Conservation (phyloP, 2,113 vertebrate genomes). For the Epinephelus lanceolatus region DNA sequence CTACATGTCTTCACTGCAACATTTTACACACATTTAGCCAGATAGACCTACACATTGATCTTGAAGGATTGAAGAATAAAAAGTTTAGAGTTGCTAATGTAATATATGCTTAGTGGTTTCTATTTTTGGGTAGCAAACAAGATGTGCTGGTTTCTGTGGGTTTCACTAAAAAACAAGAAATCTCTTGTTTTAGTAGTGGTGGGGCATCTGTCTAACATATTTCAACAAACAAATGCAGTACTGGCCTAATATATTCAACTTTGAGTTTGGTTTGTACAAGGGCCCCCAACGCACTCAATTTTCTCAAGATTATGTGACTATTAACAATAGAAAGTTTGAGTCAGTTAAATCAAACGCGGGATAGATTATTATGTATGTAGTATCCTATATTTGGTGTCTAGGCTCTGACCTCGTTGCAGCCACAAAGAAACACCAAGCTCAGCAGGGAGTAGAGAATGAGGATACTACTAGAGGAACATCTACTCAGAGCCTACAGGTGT, state of each 20-base stretch:
- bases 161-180: background rate
- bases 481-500: background rate
- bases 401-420: background rate
- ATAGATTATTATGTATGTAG: background rate
- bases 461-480: background rate
- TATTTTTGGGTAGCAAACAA: slow-evolving; percentile 4
- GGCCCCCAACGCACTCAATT: background rate
- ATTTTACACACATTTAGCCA: background rate
- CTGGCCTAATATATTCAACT: background rate
- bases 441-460: background rate
- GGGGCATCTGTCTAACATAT: background rate
- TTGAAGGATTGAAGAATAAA: background rate
- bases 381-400: background rate
- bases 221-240: background rate
- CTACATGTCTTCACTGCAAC: background rate
- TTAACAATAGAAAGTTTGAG: background rate
- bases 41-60: background rate
- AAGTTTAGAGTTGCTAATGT: background rate
- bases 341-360: background rate
- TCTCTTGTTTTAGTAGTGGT: background rate
- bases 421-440: background rate
- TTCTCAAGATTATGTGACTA: background rate
- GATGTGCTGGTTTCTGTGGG: slow-evolving; percentile 1
- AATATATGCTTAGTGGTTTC: background rate
- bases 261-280: background rate